Base-by-base conservation (phyloP, 2,888 invertebrate genomes). In the Xiphydria camelus region DNA sequence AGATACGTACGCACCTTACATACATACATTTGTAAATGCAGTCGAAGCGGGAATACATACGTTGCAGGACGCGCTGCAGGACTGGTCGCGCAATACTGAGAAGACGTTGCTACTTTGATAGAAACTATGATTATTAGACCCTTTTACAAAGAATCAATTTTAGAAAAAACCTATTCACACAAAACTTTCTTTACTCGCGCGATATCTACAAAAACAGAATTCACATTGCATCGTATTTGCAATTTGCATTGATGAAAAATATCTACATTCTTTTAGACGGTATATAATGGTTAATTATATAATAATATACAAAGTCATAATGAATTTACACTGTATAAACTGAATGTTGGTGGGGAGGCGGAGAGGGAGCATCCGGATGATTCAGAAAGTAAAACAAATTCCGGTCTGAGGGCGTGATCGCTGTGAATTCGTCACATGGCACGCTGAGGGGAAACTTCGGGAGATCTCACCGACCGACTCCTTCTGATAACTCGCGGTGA, bases 51-150 rank as follows among this genome's bases (percentile, higher is more conserved):
- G n/a, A n/a, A n/a, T n/a, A n/a, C n/a, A n/a, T n/a, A n/a, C n/a
- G n/a, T n/a, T n/a, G n/a, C n/a, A n/a, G n/a, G n/a, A n/a, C n/a
- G n/a, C n/a, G n/a, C 15, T 12, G 7, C 10, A 5, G 29, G 14
- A 14, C 29, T 29, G 29, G 29, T 29, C 12, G 14, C 15, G 14
- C 14, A 15, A 15, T 15, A 29, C 29, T 29, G 29, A 40, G 47
- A 43, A 59, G 35, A 49, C 42, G 36, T 39, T 37, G 32, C 18
- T 63, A 61, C 51, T 74, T 75, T 75, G 70, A 74, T 75, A 74
- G 73, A 75, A 76, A 76, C 76, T 76, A 76, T 76, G 75, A 76
- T 76, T 75, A 76, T 76, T 75, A 70, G 76, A 76, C 70, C 73
- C 77, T 76, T 77, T 77, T 75, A 76, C 73, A 77, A 77, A 77